These are phyloP conservation scores for Platycheirus albimanus DNA, from an alignment of 2,888 invertebrate species.

Conservation along the genomic window DNA sequence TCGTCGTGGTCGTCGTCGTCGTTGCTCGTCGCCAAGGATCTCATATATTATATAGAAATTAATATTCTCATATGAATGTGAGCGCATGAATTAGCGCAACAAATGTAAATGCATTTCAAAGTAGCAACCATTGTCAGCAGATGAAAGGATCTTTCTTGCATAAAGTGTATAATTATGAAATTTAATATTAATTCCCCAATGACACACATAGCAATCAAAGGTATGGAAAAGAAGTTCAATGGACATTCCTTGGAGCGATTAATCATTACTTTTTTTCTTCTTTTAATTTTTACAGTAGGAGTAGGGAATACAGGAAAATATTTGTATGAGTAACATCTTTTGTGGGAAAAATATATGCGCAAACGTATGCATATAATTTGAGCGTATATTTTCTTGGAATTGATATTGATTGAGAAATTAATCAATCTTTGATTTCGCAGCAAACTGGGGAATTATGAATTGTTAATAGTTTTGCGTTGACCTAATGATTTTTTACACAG, in stretches of 20 bases:
- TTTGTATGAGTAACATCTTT: neutral
- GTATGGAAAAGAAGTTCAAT: constrained; percentile 57
- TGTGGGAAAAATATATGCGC: neutral
- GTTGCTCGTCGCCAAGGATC: constrained; percentile 43
- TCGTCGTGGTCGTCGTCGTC: no score
- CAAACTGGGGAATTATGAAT: no score
- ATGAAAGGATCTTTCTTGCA: constrained; percentile 58
- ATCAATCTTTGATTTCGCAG: no score
- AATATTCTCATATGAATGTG: constrained; percentile 23
- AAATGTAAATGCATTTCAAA: constrained; percentile 66
- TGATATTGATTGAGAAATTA: no score
- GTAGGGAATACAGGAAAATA: no score
- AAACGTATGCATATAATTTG: no score
- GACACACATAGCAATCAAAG: constrained; percentile 47
- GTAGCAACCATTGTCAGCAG: constrained; percentile 47
- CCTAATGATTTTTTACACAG: no score
- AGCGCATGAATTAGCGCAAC: constrained; percentile 64
- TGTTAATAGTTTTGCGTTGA: no score
- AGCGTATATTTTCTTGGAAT: no score
- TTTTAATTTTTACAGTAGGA: neutral
- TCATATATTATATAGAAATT: constrained; percentile 3
- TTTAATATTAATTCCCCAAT: constrained; percentile 71
- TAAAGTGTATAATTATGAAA: constrained; percentile 69
- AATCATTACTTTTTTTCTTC: no score
- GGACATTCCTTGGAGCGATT: constrained; percentile 63